phyloP scores from a whole-genome alignment of 2,113 vertebrate genomes.

The Actenoides lindsayi region DNA sequence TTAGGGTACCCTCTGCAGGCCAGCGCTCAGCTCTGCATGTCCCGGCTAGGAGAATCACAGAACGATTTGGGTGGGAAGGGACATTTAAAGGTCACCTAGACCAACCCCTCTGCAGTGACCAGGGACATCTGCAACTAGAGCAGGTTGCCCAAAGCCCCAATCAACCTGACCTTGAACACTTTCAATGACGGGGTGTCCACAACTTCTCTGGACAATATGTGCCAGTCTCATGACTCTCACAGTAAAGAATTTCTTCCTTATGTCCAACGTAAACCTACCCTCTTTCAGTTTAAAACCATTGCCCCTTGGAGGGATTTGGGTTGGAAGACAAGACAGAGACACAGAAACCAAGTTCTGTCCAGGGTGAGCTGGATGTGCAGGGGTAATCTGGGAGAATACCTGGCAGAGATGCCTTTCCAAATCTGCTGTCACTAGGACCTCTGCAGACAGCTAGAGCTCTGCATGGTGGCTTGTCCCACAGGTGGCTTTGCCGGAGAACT shows the following conservation, averaged over 20 bases:
- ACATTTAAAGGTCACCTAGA: fast-evolving
- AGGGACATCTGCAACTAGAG: fast-evolving
- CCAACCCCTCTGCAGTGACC: fast-evolving
- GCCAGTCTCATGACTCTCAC: background rate
- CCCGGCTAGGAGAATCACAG: fast-evolving
- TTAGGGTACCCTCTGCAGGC: slow-evolving; percentile 64
- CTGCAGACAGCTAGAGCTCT: background rate
- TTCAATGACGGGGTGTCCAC: background rate
- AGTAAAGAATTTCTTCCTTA: background rate
- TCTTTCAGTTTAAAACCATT: background rate
- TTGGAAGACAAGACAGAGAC: background rate
- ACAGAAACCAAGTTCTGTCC: background rate
- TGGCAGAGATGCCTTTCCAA: background rate
- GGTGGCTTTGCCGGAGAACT: background rate
- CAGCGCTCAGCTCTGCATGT: background rate
- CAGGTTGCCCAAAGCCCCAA: fast-evolving
- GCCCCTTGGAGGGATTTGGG: background rate
- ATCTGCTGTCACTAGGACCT: fast-evolving
- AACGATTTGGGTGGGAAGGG: fast-evolving
- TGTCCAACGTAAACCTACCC: background rate
- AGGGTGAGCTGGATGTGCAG: background rate
- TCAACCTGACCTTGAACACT: fast-evolving
- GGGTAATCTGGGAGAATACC: background rate
- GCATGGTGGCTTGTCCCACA: fast-evolving
- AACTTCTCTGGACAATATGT: background rate